A percentile compares a stretch with the other conserved stretches of the same genome.
phyloP scores from a whole-genome alignment of 2,113 vertebrate species.

The Sula dactylatra region DNA sequence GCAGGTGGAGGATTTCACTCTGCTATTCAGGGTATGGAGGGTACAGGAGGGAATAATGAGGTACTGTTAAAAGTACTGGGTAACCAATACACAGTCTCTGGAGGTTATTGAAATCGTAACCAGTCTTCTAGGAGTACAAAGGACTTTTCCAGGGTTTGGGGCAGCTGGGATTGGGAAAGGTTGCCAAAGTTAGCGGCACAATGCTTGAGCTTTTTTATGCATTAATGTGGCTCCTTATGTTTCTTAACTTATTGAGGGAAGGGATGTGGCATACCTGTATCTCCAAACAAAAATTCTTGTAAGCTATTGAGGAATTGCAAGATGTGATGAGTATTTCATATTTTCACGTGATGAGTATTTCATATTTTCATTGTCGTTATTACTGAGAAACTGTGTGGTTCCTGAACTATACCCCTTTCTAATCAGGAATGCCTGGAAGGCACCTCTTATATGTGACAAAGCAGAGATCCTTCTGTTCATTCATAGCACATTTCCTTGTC shows the following conservation, averaged over 20 bases:
- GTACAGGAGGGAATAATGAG: background rate
- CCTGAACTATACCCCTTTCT: background rate
- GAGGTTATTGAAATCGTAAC: background rate
- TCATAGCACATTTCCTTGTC: background rate
- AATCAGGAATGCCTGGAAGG: background rate
- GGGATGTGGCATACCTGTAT: background rate
- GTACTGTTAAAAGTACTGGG: background rate
- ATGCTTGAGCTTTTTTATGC: background rate
- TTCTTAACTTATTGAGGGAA: background rate
- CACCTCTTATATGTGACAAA: background rate
- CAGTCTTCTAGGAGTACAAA: background rate
- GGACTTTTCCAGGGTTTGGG: background rate
- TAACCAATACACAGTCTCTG: background rate
- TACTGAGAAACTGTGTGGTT: background rate
- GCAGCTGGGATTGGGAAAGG: background rate
- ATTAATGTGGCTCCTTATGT: background rate
- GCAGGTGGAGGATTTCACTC: background rate
- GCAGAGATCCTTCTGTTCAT: background rate
- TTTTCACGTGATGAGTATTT: background rate
- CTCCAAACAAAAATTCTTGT: background rate
- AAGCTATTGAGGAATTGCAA: background rate
- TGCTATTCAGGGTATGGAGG: fast-evolving
- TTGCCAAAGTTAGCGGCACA: background rate
- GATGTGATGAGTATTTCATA: background rate
- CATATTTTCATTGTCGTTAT: background rate